Conservation (phyloP, 2,797 vertebrate genomes). For the Enteromius mattozi region DNA sequence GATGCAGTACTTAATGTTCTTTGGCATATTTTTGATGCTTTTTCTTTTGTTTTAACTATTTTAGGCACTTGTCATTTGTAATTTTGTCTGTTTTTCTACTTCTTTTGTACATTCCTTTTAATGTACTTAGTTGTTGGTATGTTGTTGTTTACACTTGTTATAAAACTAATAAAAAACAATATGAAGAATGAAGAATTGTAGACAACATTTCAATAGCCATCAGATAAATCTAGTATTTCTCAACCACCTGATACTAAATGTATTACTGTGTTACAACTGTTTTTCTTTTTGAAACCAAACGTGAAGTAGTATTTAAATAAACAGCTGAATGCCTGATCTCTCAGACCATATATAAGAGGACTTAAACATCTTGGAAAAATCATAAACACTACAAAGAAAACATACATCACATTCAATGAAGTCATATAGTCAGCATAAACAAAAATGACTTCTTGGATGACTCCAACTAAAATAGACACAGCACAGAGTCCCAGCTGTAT, state of each 20-base stretch:
- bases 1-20: neutral
- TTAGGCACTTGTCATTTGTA: too few species aligned
- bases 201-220: neutral
- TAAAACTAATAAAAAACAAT: too few species aligned
- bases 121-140: too few species aligned
- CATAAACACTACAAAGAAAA: conserved; percentile 64
- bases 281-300: conserved; percentile 26
- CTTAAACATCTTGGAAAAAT: conserved; percentile 72
- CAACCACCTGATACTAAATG: neutral
- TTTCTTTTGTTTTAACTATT: too few species aligned
- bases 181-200: neutral
- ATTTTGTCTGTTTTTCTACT: too few species aligned
- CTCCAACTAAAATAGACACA: conserved; percentile 14
- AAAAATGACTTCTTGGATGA: conserved; percentile 23
- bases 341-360: conserved; percentile 73
- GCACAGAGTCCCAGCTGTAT: conserved; percentile 43
- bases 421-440: neutral
- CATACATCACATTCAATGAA: conserved; percentile 42
- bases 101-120: too few species aligned
- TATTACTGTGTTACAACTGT: conserved; percentile 3
- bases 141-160: too few species aligned
- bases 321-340: conserved; percentile 66
- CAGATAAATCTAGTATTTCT: neutral
- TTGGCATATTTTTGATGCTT: too few species aligned
- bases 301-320: conserved; percentile 67